Evolutionary conservation across 2,113 vertebrate genomes (phyloP).

Genomic region (Ceuthmochares aereus): DNA sequence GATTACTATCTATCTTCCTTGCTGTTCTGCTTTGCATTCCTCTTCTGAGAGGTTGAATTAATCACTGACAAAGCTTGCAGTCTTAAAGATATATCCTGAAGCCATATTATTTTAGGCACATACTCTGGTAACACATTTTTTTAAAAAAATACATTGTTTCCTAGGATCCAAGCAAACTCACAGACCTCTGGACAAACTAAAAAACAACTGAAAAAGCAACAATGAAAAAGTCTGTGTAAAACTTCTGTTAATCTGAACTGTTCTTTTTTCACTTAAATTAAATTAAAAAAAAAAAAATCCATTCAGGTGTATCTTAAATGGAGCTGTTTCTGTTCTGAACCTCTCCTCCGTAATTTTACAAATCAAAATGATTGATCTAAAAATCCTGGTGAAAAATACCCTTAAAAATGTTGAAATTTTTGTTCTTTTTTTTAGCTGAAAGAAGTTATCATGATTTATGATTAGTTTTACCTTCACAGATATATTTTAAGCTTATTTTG

Average conservation of each 20-base stretch:
- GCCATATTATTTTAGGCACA: background rate
- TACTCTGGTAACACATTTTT: background rate
- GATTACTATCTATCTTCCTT: constrained; percentile 59
- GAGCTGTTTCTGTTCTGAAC: background rate
- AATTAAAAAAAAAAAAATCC: background rate
- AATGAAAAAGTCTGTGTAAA: background rate
- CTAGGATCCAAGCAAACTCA: background rate
- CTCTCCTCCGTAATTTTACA: background rate
- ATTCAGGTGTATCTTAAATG: background rate
- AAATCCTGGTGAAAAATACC: background rate
- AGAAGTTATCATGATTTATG: background rate
- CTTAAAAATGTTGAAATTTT: background rate
- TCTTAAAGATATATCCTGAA: constrained; percentile 26
- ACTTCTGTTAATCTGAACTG: background rate
- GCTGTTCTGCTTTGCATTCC: constrained; percentile 56
- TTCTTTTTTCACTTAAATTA: background rate
- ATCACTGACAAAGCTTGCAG: constrained; percentile 56
- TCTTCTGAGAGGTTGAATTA: constrained; percentile 42
- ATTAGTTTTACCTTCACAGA: background rate
- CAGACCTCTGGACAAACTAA: background rate
- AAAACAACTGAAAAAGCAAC: too few relatives aligned
- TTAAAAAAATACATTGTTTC: background rate
- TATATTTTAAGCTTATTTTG: background rate
- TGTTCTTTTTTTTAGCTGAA: background rate
- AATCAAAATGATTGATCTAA: background rate